Base-by-base conservation (phyloP, 1,140 invertebrate species). In the Heliothis virescens region DNA sequence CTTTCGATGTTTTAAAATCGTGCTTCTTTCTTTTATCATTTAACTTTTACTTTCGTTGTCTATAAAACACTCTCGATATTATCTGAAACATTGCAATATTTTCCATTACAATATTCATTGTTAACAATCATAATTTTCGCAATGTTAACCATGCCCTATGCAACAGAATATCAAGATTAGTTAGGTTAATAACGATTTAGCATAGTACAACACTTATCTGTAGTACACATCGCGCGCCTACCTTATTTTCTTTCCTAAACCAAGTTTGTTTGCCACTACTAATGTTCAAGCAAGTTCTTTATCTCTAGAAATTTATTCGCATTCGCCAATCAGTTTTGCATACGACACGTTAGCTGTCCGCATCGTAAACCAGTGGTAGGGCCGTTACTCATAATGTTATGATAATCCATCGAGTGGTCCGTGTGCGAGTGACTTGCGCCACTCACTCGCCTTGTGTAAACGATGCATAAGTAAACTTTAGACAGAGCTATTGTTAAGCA, bases 361-460 rank as follows among this genome's bases (percentile, higher is more conserved):
- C 75, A 69, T 78, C 75, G 75, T 78, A 78, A 78, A 78, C 75
- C 75, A 78, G 62, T 78, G 75, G 75, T 78, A 78, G 50, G 75
- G 75, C 63, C 75, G 75, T 78, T 78, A 78, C 53, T 78, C 75
- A 78, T 78, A 65, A 71, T 80, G 71, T 80, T 80, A 80, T 80
- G 71, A 74, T 80, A 80, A 80, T 80, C 71, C 72, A 71, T 75
- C 71, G 79, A 80, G 71, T 74, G 71, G 71, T 47, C 57, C 71
- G 62, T 55, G 79, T 74, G 52, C 79, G 79, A 60, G 83, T 82
- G 74, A 79, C 65, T 79, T 78, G 78, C 78, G 67, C 83, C 78
- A 82, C 63, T 79, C 78, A 84, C 73, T 80, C 13, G 79, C 53
- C 47, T 69, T 73, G 63, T 69, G 79, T 80, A 80, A 76, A 80